A percentile compares a stretch with the other conserved stretches of the same genome.
phyloP scores from a whole-genome alignment of 2,888 invertebrate genomes.

The Timema podura region DNA sequence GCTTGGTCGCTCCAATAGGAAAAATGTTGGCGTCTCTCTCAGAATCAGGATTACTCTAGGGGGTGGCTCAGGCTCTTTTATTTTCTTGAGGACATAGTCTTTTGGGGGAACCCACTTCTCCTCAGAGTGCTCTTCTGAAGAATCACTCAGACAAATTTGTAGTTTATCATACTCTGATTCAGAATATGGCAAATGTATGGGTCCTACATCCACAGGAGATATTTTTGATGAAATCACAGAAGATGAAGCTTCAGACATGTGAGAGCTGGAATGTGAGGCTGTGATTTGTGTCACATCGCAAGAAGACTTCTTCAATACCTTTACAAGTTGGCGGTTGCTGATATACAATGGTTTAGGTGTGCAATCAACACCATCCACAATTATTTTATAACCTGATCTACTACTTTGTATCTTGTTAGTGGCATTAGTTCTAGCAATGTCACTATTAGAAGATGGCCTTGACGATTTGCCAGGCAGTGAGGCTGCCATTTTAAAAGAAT shows the following conservation, averaged over 20 bases:
- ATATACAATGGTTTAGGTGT: not conserved
- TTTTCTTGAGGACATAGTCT: constrained; percentile 6
- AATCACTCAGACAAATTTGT: constrained; percentile 7
- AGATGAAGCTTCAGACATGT: constrained; percentile 8
- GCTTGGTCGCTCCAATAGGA: constrained; percentile 61
- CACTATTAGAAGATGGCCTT: not conserved
- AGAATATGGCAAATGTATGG: constrained; percentile 18
- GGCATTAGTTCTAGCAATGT: not conserved
- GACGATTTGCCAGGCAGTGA: constrained; percentile 1
- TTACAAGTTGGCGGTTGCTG: not conserved
- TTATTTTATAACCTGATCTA: not conserved
- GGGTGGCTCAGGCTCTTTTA: constrained; percentile 7
- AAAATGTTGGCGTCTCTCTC: constrained; percentile 61
- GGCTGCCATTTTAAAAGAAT: not conserved
- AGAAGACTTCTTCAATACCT: not conserved
- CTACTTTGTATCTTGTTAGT: not conserved
- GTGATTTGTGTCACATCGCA: not conserved
- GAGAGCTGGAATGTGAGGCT: not conserved
- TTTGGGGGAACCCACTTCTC: constrained; percentile 14
- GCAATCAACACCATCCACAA: not conserved
- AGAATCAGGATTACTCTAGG: constrained; percentile 47
- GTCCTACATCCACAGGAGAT: constrained; percentile 10
- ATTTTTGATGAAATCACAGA: constrained; percentile 12
- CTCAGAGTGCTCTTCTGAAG: constrained; percentile 5
- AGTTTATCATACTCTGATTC: constrained; percentile 23